Evolutionary conservation across 2,797 vertebrate genomes (phyloP), one percentile per base, ranked within the genome.

Genomic region (Hyperoplus lanceolatus): DNA sequence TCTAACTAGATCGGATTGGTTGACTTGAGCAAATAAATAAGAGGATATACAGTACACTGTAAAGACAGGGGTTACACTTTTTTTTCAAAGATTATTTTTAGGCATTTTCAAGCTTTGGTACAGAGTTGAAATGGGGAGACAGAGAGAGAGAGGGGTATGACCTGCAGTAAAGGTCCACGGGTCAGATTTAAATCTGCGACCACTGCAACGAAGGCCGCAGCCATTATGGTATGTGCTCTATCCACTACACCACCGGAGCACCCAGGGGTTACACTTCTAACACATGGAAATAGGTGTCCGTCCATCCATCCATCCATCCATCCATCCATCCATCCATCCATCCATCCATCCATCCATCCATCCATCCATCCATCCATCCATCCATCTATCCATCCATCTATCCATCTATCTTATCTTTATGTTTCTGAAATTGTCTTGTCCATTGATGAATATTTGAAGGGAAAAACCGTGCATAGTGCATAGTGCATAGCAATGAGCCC

Each of bases 401-500:
- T 66, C 59, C 58, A 7, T 69, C 43, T 12, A 13, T 56, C 43
- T 29, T 68, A 6, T 50, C 49, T 65, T 11, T 55, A 36, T 60
- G 7, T 67, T 29, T 59, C 29, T 65, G 8, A 55, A 5, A 61
- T 38, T 38, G 43, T 58, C 14, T 36, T 4, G 29, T 54, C 42
- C 18, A 58, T 41, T 45, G 4, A 41, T 69, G 18, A 42, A 70
- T 79, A 70, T 82, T 51, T 72, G 58, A 54, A 85, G 77, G 39
- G 60, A 45, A 68, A 71, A 60, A 50, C 54, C 29, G 61, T 42
- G 57, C 16, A 36, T 53, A 65, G 67, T 87, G 77, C 74, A 59
- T 15, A 10, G 54, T 85, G 83, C 79, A 89, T 91, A 70, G 42
- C 79, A 90, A 94, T 91, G 87, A 90, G 73, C 45, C 67, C 62